Base-by-base conservation (phyloP, 2,888 invertebrate genomes). In the Boloria euphrosyne region DNA sequence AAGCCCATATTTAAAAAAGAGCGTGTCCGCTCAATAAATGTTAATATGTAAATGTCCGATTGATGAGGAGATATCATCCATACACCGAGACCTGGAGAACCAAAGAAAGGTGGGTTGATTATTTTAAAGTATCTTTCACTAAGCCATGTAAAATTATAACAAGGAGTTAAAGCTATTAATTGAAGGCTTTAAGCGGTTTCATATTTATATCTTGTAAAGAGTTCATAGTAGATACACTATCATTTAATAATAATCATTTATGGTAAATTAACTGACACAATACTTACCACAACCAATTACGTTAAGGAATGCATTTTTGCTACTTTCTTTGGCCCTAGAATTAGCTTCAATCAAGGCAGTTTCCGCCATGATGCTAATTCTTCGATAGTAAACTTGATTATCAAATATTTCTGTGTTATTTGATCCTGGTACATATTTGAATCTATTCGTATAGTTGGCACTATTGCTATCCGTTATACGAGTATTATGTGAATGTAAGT, bases 51-150 rank as follows among this genome's bases (percentile, higher is more conserved):
- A 55, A 94, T 87, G 69, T 93, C 84, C 52, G 92, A 90, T 76
- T 95, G 95, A 65, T 94, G 93, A 0, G 84, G 77, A 0, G 93
- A 90, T 44, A 93, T 83, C 75, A 84, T 93, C 95, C 95, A 95
- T 0, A 94, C 94, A 1, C 95, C 95, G 44, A 94, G 79, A 31
- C 85, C 85, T 85, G 64, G 3, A 68, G 59, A 46, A 13, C 13
- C 31, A 18, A 10, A 44, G 16, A 18, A 10, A 44, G 16, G 16
- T 47, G 13, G 14, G 16, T 47, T 47, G 47, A 47, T 47, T 47
- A n/a, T 16, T 47, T 22, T 22, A 22, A 22, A 22, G 22, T 3
- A 47, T 47, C 13, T 47, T n/a, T n/a, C 13, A 46, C 13, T 4
- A 47, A 16, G 47, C 47, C 13, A 47, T n/a, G n/a, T 22, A 22